Percentiles rank a stretch among this genome's conserved stretches.
Evolutionary conservation across 2,888 invertebrate genomes (phyloP).

Genomic region (Drosophila rubida): DNA sequence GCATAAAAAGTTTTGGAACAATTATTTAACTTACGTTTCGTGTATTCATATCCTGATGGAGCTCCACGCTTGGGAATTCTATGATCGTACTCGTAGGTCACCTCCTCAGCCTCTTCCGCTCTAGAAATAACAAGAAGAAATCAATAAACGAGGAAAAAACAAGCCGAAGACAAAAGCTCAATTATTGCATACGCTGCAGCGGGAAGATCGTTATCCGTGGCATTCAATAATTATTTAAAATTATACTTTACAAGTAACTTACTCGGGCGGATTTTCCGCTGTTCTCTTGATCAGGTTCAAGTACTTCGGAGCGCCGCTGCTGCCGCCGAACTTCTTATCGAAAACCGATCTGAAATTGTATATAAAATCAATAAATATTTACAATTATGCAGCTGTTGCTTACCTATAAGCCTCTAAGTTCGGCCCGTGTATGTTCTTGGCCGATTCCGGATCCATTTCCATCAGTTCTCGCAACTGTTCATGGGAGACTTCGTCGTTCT

Average conservation of each 20-base stretch:
- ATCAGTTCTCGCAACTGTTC: conserved; percentile 75
- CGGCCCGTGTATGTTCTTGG: conserved; percentile 71
- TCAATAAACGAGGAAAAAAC: background rate
- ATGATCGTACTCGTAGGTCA: conserved; percentile 69
- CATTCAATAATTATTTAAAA: conserved; percentile 50
- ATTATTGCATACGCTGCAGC: conserved; percentile 20
- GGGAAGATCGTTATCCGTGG: conserved; percentile 23
- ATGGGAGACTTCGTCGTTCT: conserved; percentile 80
- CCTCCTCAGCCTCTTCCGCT: conserved; percentile 67
- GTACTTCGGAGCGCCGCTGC: conserved; percentile 69
- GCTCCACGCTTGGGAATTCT: conserved; percentile 64
- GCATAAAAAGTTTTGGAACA: background rate
- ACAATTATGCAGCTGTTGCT: background rate
- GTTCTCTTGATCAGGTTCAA: conserved; percentile 74
- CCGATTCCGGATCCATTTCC: conserved; percentile 76
- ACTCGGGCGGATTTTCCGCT: conserved; percentile 77
- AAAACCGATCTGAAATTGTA: conserved; percentile 69
- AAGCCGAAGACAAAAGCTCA: conserved; percentile 26
- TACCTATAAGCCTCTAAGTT: conserved; percentile 72
- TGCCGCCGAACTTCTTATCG: conserved; percentile 67
- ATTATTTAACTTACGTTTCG: conserved; percentile 68
- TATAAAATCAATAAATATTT: background rate
- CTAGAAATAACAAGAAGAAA: conserved; percentile 42
- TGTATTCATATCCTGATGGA: conserved; percentile 69
- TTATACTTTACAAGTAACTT: conserved; percentile 79